These are phyloP conservation scores for Nibea albiflora DNA, from an alignment of 2,113 vertebrate genomes.

Conservation along the genomic window DNA sequence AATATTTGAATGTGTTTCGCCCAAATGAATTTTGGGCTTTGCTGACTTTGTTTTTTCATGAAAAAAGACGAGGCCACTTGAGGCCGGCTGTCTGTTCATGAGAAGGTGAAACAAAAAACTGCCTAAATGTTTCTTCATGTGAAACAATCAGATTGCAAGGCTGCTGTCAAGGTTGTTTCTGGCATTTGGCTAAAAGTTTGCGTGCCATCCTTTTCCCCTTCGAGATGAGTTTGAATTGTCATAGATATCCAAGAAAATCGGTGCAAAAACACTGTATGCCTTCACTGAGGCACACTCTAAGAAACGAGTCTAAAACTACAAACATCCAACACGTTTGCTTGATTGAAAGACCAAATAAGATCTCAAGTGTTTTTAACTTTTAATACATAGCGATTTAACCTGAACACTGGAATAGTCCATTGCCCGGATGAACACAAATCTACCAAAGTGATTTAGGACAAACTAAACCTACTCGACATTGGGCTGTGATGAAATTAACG, in stretches of 20 bases:
- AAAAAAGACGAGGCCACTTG: constrained; percentile 90
- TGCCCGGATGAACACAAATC: constrained; percentile 27
- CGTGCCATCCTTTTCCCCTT: constrained; percentile 78
- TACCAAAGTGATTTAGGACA: not conserved
- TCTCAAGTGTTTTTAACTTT: constrained; percentile 6
- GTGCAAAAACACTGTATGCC: not conserved
- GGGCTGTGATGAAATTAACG: not conserved
- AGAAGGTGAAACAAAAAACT: constrained; percentile 99
- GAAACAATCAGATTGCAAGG: constrained; percentile 97
- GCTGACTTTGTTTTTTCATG: constrained; percentile 96
- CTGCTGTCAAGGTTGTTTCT: constrained; percentile 99
- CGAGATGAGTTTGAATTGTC: constrained; percentile 24
- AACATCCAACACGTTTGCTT: not conserved
- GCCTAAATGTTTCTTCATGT: constrained; percentile 99
- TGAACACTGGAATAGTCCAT: constrained; percentile 42
- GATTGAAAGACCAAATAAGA: constrained; percentile 19
- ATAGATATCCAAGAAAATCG: not conserved
- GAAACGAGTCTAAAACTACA: not conserved
- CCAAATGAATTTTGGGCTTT: constrained; percentile 88
- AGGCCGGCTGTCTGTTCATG: constrained; percentile 94
- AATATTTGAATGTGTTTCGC: constrained; percentile 86
- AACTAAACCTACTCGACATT: not conserved
- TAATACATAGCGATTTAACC: constrained; percentile 1
- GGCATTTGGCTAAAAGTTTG: constrained; percentile 94
- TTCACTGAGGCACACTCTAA: not conserved